These are phyloP conservation scores for Beroe ovata DNA, from an alignment of 37 sponge, comb jelly and placozoan species.

Conservation along the genomic window DNA sequence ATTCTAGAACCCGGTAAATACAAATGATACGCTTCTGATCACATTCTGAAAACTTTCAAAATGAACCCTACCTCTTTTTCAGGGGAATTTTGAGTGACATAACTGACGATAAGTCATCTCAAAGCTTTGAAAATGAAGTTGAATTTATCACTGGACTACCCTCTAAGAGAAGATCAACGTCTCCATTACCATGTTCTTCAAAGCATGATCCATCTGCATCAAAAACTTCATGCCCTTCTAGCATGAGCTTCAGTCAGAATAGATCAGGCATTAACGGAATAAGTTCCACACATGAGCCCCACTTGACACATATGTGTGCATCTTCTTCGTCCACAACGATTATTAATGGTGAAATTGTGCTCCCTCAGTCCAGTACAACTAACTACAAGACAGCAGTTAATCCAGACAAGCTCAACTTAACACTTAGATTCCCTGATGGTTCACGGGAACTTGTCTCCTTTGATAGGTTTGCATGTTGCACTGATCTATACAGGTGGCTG, in stretches of 20 bases:
- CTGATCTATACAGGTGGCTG: constrained; percentile 23
- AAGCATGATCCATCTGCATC: neutral
- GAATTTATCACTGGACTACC: neutral
- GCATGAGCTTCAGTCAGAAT: neutral
- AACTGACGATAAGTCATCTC: neutral
- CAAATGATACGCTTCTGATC: neutral
- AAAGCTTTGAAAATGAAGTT: neutral
- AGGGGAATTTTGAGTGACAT: constrained; percentile 35
- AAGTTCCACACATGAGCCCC: too few relatives aligned
- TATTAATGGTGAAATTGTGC: neutral
- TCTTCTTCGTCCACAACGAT: neutral
- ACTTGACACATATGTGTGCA: too few relatives aligned
- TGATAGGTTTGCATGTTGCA: neutral
- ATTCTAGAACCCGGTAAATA: neutral
- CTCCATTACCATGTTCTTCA: neutral
- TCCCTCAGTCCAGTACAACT: neutral
- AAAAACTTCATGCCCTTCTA: too few relatives aligned
- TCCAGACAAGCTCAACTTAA: neutral
- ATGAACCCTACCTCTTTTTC: neutral
- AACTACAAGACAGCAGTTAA: neutral
- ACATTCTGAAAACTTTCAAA: neutral
- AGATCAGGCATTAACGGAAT: too few relatives aligned
- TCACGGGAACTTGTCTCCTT: neutral
- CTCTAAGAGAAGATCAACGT: neutral
- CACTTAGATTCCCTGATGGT: constrained; percentile 33